Conservation (phyloP, 2,797 vertebrate genomes). For the Prionace glauca region DNA sequence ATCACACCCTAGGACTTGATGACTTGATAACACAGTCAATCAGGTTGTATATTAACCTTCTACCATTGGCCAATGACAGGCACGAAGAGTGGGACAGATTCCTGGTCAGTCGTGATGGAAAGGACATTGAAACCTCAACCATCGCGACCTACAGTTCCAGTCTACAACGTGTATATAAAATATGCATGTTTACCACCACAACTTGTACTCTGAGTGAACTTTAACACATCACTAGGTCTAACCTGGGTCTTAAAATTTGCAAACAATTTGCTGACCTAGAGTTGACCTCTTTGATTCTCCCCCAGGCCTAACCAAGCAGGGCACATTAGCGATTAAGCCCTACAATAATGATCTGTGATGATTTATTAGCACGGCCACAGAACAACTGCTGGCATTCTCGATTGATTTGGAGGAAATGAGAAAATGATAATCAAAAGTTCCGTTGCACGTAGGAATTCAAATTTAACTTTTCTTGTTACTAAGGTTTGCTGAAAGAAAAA, state of each 20-base stretch:
- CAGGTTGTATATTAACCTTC: background rate
- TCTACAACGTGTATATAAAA: background rate
- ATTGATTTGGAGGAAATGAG: background rate
- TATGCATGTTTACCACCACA: background rate
- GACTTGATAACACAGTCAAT: background rate
- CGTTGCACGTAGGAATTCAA: background rate
- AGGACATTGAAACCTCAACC: background rate
- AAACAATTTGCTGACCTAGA: background rate
- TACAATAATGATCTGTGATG: background rate
- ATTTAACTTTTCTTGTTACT: slow-evolving; percentile 6
- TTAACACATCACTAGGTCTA: background rate
- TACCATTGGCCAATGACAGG: background rate
- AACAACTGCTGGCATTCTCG: background rate
- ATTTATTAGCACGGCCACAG: background rate
- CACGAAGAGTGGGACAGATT: background rate
- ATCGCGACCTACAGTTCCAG: background rate
- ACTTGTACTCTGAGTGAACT: background rate
- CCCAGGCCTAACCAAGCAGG: background rate
- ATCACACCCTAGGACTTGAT: background rate
- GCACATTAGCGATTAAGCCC: background rate
- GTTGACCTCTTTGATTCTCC: background rate
- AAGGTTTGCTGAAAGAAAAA: slow-evolving; percentile 53
- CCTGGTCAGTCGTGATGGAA: background rate
- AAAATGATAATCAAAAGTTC: background rate
- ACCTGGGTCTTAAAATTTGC: background rate